Evolutionary conservation across 2,797 vertebrate genomes (phyloP), one percentile per base, ranked within the genome.

Genomic region (Oryzias dopingdopingensis): DNA sequence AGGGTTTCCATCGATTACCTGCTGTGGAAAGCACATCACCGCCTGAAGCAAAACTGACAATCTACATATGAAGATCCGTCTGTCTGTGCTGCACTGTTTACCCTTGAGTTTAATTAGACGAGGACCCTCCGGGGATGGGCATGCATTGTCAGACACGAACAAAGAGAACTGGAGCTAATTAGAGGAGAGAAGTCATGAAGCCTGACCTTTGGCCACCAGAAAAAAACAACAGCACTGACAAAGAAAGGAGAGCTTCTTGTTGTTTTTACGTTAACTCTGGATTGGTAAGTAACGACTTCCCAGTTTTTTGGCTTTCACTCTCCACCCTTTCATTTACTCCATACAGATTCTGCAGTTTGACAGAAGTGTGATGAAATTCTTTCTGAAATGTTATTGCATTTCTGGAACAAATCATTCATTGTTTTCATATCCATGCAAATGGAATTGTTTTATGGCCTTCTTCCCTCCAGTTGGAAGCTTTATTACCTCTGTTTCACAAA

Each of bases 81-180:
- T 49, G 60, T 78, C 68, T 59, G 49, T 61, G 63, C 17, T 59
- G 62, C 59, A 52, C 42, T 56, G 61, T 59, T 46, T 52, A 47
- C 59, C 75, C 65, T 4, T 64, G 73, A 67, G 70, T 79, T 84
- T 86, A 87, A 91, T 90, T 89, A 90, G 77, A 86, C 79, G 16
- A 45, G 55, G 60, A 46, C 63, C 56, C 70, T 22, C 66, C 13
- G 17, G 52, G 48, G 64, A 63, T 58, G 37, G 62, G 42, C 70
- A 44, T 52, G 48, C 58, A 41, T 54, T 14, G 57, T 70, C 72
- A 79, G 65, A 84, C 69, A 84, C 63, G 54, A 85, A 80, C 63
- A 55, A 53, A 22, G 32, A 15, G 42, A 67, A 56, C 55, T 40
- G 13, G 32, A 76, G 72, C 65, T 78, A 80, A 72, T 73, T 84